Percentiles rank a stretch among this genome's conserved stretches.
Evolutionary conservation across 2,797 vertebrate species (phyloP).

Genomic region (Salarias fasciatus): DNA sequence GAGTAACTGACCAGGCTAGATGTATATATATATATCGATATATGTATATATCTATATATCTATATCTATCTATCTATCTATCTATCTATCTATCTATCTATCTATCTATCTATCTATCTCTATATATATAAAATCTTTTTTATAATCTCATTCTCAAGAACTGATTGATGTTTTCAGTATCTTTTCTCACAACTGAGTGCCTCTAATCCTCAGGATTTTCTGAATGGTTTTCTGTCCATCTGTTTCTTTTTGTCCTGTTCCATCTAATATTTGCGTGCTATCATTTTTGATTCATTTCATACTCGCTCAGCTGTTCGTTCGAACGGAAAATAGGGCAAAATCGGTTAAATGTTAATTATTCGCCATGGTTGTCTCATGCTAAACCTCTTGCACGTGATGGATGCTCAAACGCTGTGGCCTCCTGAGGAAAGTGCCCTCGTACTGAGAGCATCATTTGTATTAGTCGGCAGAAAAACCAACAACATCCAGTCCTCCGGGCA

Average conservation of each 20-base stretch:
- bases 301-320: slow-evolving; percentile 33
- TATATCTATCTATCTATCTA: too few relatives aligned
- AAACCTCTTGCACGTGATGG: slow-evolving; percentile 26
- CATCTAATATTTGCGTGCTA: too few relatives aligned
- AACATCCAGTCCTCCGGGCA: slow-evolving; percentile 6
- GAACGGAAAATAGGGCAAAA: slow-evolving; percentile 30
- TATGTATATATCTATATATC: too few relatives aligned
- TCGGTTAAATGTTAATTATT: slow-evolving; percentile 35
- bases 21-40: too few relatives aligned
- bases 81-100: too few relatives aligned
- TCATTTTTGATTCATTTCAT: background rate
- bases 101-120: too few relatives aligned
- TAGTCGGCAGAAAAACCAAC: slow-evolving; percentile 21
- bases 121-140: too few relatives aligned
- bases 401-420: slow-evolving; percentile 30
- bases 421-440: slow-evolving; percentile 36
- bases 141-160: too few relatives aligned
- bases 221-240: background rate
- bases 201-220: background rate
- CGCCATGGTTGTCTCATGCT: slow-evolving; percentile 27
- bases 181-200: too few relatives aligned
- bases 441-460: slow-evolving; percentile 37
- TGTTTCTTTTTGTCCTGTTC: background rate
- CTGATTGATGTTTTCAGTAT: too few relatives aligned
- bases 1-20: too few relatives aligned